These are phyloP conservation scores for Nannospalax galili DNA, from an alignment of 2,113 vertebrate genomes.

Conservation along the genomic window DNA sequence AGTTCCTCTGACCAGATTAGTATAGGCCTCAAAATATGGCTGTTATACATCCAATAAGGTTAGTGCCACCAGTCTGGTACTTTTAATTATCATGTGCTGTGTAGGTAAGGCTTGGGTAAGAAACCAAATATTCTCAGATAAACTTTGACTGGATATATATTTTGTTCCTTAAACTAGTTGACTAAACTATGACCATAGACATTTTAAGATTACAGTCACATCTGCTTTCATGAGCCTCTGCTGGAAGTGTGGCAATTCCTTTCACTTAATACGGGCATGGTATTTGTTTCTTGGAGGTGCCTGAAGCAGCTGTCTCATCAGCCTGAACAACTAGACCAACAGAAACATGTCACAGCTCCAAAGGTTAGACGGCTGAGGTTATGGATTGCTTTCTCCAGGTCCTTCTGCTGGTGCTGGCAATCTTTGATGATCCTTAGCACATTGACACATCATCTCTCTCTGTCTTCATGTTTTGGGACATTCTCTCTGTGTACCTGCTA, in stretches of 20 bases:
- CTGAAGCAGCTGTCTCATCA: fast-evolving
- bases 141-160: too few relatives aligned
- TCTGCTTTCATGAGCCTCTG: too few relatives aligned
- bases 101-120: too few relatives aligned
- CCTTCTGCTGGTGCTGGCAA: background rate
- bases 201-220: too few relatives aligned
- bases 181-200: too few relatives aligned
- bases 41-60: too few relatives aligned
- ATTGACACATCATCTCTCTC: fast-evolving
- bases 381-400: fast-evolving
- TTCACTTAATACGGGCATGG: fast-evolving
- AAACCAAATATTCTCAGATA: too few relatives aligned
- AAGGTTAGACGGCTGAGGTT: background rate
- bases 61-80: too few relatives aligned
- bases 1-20: too few relatives aligned
- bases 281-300: background rate
- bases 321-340: fast-evolving
- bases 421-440: background rate
- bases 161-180: too few relatives aligned
- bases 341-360: background rate
- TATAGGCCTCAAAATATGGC: too few relatives aligned
- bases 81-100: too few relatives aligned
- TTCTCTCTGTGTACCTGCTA: background rate
- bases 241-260: background rate
- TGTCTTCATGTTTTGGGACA: background rate